Conservation (phyloP, 2,113 vertebrate genomes). For the Takifugu bimaculatus region DNA sequence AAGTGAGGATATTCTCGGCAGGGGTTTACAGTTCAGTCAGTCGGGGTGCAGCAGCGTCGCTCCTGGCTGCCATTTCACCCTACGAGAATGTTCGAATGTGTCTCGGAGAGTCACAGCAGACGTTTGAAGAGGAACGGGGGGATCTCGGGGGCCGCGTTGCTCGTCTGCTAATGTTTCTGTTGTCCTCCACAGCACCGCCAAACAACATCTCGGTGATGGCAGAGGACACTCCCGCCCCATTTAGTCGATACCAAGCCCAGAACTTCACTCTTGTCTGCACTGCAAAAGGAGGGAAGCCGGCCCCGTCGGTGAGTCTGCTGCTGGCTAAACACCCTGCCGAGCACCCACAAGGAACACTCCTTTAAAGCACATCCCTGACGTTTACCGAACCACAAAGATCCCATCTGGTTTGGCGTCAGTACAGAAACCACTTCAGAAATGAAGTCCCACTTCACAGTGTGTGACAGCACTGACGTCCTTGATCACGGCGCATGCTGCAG, state of each 20-base stretch:
- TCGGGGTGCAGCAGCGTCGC: neutral
- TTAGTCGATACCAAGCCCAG: conserved; percentile 96
- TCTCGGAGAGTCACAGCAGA: neutral
- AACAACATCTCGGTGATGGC: conserved; percentile 92
- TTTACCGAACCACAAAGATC: conserved; percentile 21
- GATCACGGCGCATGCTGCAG: conserved; percentile 1
- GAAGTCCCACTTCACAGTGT: neutral
- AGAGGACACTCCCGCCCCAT: conserved; percentile 85
- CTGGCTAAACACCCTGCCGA: conserved; percentile 6
- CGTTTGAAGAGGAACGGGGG: conserved; percentile 9
- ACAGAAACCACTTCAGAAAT: conserved; percentile 4
- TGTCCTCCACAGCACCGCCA: conserved; percentile 81
- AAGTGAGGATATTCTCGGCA: conserved; percentile 33
- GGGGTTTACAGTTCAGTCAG: too few species aligned
- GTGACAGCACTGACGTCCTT: conserved; percentile 5
- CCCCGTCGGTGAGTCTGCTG: conserved; percentile 82
- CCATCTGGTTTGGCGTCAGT: neutral
- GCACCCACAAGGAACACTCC: conserved; percentile 8
- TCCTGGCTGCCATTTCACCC: neutral
- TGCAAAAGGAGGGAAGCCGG: conserved; percentile 92
- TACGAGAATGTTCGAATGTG: too few species aligned
- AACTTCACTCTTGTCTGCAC: conserved; percentile 96
- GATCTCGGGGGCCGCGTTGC: conserved; percentile 18
- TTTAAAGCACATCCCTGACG: conserved; percentile 16
- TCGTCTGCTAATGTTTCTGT: conserved; percentile 21